Evolutionary conservation across 2,888 invertebrate species (phyloP).

Genomic region (Ochlodes sylvanus): DNA sequence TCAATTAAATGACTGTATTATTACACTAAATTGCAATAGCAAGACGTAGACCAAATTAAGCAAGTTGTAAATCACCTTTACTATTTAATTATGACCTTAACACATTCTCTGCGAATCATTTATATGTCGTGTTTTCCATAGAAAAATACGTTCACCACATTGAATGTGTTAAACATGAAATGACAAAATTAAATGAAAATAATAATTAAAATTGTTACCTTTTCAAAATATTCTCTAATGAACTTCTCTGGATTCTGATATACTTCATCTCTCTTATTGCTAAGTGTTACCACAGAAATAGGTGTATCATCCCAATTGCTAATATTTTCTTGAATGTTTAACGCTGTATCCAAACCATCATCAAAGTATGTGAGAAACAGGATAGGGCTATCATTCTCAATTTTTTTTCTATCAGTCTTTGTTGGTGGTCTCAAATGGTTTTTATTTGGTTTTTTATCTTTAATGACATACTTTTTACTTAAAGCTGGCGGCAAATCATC

Average conservation of each 20-base stretch:
- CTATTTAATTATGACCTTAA: too few relatives aligned
- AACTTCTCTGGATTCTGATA: conserved; percentile 83
- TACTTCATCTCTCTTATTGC: conserved; percentile 78
- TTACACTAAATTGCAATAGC: too few relatives aligned
- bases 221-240: conserved; percentile 83
- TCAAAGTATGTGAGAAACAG: conserved; percentile 83
- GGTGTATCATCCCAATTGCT: conserved; percentile 71
- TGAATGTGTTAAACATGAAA: too few relatives aligned
- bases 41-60: too few relatives aligned
- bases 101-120: too few relatives aligned
- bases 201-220: conserved; percentile 64
- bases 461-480: conserved; percentile 61
- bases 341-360: conserved; percentile 78
- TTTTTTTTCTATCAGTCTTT: conserved; percentile 50
- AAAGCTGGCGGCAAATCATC: conserved; percentile 74
- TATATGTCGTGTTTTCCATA: too few relatives aligned
- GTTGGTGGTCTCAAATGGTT: conserved; percentile 52
- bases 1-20: too few relatives aligned
- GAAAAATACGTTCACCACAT: too few relatives aligned
- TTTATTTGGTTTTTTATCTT: conserved; percentile 60
- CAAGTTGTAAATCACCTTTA: too few relatives aligned
- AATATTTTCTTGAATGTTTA: conserved; percentile 77
- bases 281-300: conserved; percentile 71
- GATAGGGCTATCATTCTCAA: conserved; percentile 62
- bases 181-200: too few relatives aligned